These are phyloP conservation scores for Carapus acus DNA, from an alignment of 2,797 vertebrate species.

Conservation along the genomic window DNA sequence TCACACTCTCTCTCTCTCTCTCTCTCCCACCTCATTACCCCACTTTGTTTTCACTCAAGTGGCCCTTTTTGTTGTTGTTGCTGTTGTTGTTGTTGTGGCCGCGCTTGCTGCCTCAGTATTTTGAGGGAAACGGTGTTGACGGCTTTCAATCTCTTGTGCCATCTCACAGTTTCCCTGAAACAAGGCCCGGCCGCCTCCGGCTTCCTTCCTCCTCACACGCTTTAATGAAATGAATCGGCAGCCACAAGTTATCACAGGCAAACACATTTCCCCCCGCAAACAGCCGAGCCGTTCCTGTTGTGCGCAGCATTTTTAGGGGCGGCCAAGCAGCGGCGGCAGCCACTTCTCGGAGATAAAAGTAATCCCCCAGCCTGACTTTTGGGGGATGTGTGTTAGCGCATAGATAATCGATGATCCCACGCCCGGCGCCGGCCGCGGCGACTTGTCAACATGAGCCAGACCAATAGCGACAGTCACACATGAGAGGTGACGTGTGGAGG, in stretches of 20 bases:
- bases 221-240: slow-evolving; percentile 13
- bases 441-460: slow-evolving; percentile 37
- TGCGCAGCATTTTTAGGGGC: slow-evolving; percentile 22
- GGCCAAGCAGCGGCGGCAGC: slow-evolving; percentile 28
- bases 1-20: too few relatives aligned
- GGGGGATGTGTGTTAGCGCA: slow-evolving; percentile 31
- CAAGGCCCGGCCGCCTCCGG: slow-evolving; percentile 17
- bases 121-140: not conserved
- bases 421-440: slow-evolving; percentile 29
- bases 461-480: slow-evolving; percentile 49
- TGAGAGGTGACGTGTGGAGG: slow-evolving; percentile 33
- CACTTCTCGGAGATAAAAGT: slow-evolving; percentile 37
- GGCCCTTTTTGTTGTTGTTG: not conserved
- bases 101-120: slow-evolving; percentile 23
- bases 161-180: slow-evolving; percentile 18
- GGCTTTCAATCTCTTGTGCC: slow-evolving; percentile 22
- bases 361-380: slow-evolving; percentile 30
- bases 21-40: slow-evolving; percentile 55
- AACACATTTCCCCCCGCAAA: slow-evolving; percentile 38
- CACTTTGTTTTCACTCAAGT: slow-evolving; percentile 47
- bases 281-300: slow-evolving; percentile 13
- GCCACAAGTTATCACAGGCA: slow-evolving; percentile 42
- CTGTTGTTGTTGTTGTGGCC: slow-evolving; percentile 6
- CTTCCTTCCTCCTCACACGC: slow-evolving; percentile 4
- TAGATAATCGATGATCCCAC: slow-evolving; percentile 54